Percentiles rank a stretch among this genome's conserved stretches.
Evolutionary conservation across 2,797 vertebrate species (phyloP).

Genomic region (Poeciliopsis gracilis): DNA sequence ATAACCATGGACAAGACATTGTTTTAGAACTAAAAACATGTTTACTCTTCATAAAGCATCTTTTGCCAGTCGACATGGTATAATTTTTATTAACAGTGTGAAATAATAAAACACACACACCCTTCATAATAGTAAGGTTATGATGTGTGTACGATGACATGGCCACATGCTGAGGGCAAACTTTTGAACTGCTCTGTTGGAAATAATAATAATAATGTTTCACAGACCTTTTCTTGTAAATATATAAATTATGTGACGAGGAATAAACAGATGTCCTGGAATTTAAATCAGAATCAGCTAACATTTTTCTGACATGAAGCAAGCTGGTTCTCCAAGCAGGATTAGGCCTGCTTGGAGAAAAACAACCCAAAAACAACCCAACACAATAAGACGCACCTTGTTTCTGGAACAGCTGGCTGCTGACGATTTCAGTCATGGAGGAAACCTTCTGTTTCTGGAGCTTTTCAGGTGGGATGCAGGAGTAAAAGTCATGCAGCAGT

Average conservation of each 20-base stretch:
- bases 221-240: slow-evolving; percentile 48
- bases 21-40: slow-evolving; percentile 29
- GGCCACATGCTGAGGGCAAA: slow-evolving; percentile 28
- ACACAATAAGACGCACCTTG: slow-evolving; percentile 82
- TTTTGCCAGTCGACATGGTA: slow-evolving; percentile 26
- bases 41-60: slow-evolving; percentile 42
- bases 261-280: slow-evolving; percentile 34
- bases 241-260: slow-evolving; percentile 30
- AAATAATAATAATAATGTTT: slow-evolving; percentile 35
- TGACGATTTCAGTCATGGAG: slow-evolving; percentile 96
- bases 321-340: slow-evolving; percentile 1
- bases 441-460: slow-evolving; percentile 95
- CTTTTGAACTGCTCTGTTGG: slow-evolving; percentile 18
- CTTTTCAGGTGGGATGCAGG: slow-evolving; percentile 90
- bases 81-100: slow-evolving; percentile 49
- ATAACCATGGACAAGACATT: slow-evolving; percentile 54
- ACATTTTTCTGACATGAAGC: slow-evolving; percentile 6
- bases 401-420: slow-evolving; percentile 91
- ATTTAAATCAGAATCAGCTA: slow-evolving; percentile 19
- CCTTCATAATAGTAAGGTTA: slow-evolving; percentile 31
- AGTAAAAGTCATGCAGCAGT: slow-evolving; percentile 93
- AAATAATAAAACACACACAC: slow-evolving; percentile 40
- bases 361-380: too few relatives aligned
- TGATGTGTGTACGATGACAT: slow-evolving; percentile 34
- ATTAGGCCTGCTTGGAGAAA: background rate